Conservation (phyloP, 2,888 invertebrate genomes). For the Dromius quadrimaculatus region DNA sequence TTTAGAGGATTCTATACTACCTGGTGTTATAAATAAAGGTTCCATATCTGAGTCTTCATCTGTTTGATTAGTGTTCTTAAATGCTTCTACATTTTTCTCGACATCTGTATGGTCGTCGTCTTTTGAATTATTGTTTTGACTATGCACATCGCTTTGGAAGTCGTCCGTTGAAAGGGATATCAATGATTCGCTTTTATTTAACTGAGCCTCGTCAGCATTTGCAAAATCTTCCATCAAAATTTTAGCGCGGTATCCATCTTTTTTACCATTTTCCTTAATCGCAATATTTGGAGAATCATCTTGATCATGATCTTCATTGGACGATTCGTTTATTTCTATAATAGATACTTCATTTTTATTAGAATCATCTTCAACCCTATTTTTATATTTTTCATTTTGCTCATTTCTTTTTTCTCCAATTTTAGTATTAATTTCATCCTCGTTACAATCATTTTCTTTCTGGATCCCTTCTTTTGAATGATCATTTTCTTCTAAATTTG, state of each 20-base stretch:
- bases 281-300: background rate
- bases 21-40: background rate
- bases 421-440: too few relatives aligned
- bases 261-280: background rate
- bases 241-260: background rate
- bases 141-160: too few relatives aligned
- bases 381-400: slow-evolving; percentile 20
- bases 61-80: background rate
- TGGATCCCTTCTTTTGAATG: too few relatives aligned
- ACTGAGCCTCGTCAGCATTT: too few relatives aligned
- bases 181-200: too few relatives aligned
- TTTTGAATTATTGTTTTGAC: background rate
- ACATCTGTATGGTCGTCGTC: background rate
- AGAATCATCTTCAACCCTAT: slow-evolving; percentile 1
- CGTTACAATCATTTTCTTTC: background rate
- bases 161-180: too few relatives aligned
- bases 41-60: slow-evolving; percentile 1
- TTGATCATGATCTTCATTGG: background rate
- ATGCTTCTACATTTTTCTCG: background rate
- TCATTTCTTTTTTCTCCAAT: background rate
- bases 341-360: background rate
- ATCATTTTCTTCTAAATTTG: too few relatives aligned
- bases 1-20: background rate
- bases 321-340: background rate
- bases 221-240: too few relatives aligned